Base-by-base conservation (phyloP, 2,888 invertebrate genomes). In the Neoitamus cyanurus region DNA sequence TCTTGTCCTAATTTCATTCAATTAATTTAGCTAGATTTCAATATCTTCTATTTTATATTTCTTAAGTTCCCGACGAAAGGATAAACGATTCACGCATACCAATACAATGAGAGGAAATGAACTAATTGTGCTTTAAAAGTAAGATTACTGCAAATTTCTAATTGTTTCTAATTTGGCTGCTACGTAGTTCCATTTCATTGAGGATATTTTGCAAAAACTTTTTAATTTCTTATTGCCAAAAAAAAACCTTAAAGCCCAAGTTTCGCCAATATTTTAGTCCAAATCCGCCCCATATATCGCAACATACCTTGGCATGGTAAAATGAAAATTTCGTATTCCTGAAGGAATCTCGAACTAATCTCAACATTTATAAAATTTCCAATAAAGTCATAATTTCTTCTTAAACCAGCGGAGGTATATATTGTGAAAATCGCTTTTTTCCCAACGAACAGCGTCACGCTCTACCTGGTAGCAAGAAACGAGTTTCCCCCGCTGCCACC, bases 391-490 rank as follows among this genome's bases (percentile, higher is more conserved):
- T 73, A 36, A 73, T 73, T 73, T 20, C 70, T 36, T 73, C 36
- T 73, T 73, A 73, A 73, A 73, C 36, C 15, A 36, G 13, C 20
- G 31, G 6, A 36, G 73, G 73, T 34, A 73, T 73, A 73, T 34
- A 34, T 36, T 34, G 36, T 9, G 34, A 77, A 77, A 42, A 42
- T 13, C 1, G 25, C 1, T 46, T 77, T 77, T 77, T 30, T 42
- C 20, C 42, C 28, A 77, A 77, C 42, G 46, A 37, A 28, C 13
- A 77, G 20, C 46, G 77, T 46, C 77, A 77, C 77, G 77, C 77
- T 77, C 77, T 42, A 77, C 77, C 77, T 77, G 77, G 30, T 28
- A 77, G 42, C 42, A 46, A 68, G 30, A 80, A 77, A 77, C 25
- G 42, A 46, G 1, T 77, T 42, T 77, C 28, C 46, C 46, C 30